These are phyloP conservation scores for Drosophila acutilabella DNA, from an alignment of 2,888 invertebrate species.

Conservation along the genomic window DNA sequence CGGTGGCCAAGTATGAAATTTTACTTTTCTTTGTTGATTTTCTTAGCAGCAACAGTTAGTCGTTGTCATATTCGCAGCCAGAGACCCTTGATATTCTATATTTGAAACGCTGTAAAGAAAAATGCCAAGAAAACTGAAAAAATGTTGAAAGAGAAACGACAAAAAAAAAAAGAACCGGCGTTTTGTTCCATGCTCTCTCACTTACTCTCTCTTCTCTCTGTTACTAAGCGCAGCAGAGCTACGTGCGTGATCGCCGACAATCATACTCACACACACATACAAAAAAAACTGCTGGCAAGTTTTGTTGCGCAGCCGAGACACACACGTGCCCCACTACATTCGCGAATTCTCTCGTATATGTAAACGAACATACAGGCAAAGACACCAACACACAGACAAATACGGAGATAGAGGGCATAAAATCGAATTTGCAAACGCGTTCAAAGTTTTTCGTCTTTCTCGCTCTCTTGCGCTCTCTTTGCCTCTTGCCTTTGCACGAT, in stretches of 20 bases:
- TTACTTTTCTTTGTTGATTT: constrained; percentile 26
- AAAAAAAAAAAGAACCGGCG: constrained; percentile 74
- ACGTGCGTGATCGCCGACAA: constrained; percentile 70
- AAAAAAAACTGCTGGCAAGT: constrained; percentile 46
- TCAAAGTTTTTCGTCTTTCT: constrained; percentile 49
- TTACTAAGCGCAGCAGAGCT: constrained; percentile 70
- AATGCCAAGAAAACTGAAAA: constrained; percentile 38
- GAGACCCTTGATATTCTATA: constrained; percentile 83
- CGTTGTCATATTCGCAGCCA: constrained; percentile 46
- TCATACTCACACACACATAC: constrained; percentile 59
- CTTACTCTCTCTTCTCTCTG: constrained; percentile 49
- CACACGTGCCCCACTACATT: constrained; percentile 85
- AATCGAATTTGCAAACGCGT: constrained; percentile 71
- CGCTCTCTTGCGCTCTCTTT: constrained; percentile 32
- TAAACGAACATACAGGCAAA: constrained; percentile 21
- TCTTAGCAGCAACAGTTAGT: constrained; percentile 54
- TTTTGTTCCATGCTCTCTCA: constrained; percentile 56
- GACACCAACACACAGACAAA: constrained; percentile 32
- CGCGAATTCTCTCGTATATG: constrained; percentile 66
- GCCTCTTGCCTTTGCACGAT: constrained; percentile 33
- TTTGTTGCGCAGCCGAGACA: constrained; percentile 56
- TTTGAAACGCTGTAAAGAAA: constrained; percentile 78
- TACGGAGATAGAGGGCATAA: constrained; percentile 40
- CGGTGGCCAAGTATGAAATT: constrained; percentile 45
- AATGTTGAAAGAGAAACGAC: constrained; percentile 43